phyloP scores from a whole-genome alignment of 92 coral and sea anemone species.

The Epizoanthus stellaris region DNA sequence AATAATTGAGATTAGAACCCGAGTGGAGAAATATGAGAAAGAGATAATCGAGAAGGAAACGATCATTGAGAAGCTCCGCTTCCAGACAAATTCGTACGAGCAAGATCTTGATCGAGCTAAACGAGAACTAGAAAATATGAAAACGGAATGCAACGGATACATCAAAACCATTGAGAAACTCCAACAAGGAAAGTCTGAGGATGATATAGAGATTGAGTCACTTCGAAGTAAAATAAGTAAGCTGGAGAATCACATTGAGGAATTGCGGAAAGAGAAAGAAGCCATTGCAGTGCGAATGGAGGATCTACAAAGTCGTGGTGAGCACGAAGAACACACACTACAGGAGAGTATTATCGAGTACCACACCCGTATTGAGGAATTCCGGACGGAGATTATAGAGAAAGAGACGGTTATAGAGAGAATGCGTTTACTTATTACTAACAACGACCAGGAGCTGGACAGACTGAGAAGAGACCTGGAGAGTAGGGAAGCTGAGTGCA shows the following conservation, averaged over 20 bases:
- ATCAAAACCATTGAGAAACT: constrained; percentile 68
- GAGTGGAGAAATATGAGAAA: constrained; percentile 79
- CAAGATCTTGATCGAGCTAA: constrained; percentile 81
- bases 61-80: constrained; percentile 78
- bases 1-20: constrained; percentile 69
- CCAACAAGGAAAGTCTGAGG: constrained; percentile 80
- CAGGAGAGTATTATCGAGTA: constrained; percentile 83
- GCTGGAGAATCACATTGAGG: constrained; percentile 79
- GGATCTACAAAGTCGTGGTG: constrained; percentile 79
- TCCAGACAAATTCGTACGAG: constrained; percentile 80
- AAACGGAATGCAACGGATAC: constrained; percentile 70
- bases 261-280: constrained; percentile 82
- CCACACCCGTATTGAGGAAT: constrained; percentile 88
- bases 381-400: constrained; percentile 81
- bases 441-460: constrained; percentile 83
- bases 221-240: constrained; percentile 72
- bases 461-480: constrained; percentile 85
- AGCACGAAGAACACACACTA: constrained; percentile 75
- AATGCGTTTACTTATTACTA: constrained; percentile 70
- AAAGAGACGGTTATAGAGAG: constrained; percentile 87
- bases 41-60: constrained; percentile 87
- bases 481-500: constrained; percentile 81
- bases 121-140: constrained; percentile 83
- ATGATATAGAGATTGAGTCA: constrained; percentile 69
- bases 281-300: constrained; percentile 67